phyloP scores from a whole-genome alignment of 2,888 invertebrate species.

The Dryococelus australis region DNA sequence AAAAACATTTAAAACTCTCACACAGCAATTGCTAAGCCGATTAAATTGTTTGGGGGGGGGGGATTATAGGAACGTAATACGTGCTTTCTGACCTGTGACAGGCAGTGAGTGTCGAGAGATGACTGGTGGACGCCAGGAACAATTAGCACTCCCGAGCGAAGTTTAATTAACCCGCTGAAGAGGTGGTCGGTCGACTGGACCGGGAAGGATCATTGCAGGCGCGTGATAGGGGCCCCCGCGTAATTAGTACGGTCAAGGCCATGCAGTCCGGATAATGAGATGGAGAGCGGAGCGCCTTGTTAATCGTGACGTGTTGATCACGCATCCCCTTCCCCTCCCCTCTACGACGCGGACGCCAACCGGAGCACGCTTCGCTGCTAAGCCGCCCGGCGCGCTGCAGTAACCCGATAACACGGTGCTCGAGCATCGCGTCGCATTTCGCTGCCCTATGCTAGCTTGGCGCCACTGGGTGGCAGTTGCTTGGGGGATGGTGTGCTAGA shows the following conservation, averaged over 20 bases:
- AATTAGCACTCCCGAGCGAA: constrained; percentile 11
- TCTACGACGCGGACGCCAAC: not conserved
- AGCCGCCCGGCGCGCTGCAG: constrained; percentile 11
- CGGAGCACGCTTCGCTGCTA: constrained; percentile 2
- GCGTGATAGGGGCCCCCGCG: not conserved
- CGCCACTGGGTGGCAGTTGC: not conserved
- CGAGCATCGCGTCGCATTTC: not conserved
- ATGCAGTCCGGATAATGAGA: not conserved
- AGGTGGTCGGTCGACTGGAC: constrained; percentile 16
- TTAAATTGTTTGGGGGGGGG: too few species aligned
- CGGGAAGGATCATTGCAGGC: constrained; percentile 7
- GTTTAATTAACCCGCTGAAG: constrained; percentile 16
- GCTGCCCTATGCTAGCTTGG: not conserved
- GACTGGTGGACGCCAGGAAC: not conserved
- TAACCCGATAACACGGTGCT: not conserved
- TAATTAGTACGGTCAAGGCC: constrained; percentile 2
- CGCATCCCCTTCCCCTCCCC: not conserved
- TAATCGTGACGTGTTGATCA: constrained; percentile 10
- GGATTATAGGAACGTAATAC: too few species aligned
- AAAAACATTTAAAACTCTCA: too few species aligned
- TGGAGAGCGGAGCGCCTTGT: not conserved
- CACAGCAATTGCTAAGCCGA: too few species aligned
- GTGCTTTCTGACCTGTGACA: not conserved
- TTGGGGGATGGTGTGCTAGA: not conserved
- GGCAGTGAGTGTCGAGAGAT: not conserved